Conservation (phyloP, 1,140 invertebrate genomes). For the Dreissena polymorpha region DNA sequence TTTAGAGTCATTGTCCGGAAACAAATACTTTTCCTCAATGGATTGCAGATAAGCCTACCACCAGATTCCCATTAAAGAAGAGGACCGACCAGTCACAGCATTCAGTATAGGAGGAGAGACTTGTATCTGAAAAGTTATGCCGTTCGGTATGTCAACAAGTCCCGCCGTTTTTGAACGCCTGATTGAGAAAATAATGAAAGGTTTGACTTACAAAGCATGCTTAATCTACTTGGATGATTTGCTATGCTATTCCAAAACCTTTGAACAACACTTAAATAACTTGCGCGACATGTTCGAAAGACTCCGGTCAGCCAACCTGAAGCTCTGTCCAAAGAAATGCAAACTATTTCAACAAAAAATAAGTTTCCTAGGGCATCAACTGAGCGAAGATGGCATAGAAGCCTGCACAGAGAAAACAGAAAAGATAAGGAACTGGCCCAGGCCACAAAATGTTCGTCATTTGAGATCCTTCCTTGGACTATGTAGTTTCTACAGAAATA, state of each 20-base stretch:
- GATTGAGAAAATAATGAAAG: conserved; percentile 9
- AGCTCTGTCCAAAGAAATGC: conserved; percentile 39
- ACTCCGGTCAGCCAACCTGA: conserved; percentile 4
- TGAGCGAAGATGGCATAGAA: conserved; percentile 15
- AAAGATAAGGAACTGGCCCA: conserved; percentile 11
- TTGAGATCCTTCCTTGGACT: conserved; percentile 15
- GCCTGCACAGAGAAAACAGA: conserved; percentile 7
- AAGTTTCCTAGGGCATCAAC: conserved; percentile 22
- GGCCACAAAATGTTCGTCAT: conserved; percentile 22
- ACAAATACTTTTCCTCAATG: conserved; percentile 23
- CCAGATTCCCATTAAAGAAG: conserved; percentile 8
- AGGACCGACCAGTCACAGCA: conserved; percentile 23
- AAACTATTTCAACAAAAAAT: conserved; percentile 19
- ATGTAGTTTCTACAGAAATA: conserved; percentile 17
- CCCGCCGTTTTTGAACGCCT: conserved; percentile 27
- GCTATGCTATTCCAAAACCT: neutral
- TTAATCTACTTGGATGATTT: conserved; percentile 44
- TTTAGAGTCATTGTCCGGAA: conserved; percentile 6
- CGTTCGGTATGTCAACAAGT: conserved; percentile 22
- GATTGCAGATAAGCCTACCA: conserved; percentile 1
- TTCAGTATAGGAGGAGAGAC: conserved; percentile 26
- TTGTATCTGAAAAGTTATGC: conserved; percentile 22
- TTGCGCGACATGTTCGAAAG: conserved; percentile 5
- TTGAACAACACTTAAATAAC: conserved; percentile 11
- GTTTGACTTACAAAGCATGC: conserved; percentile 18